Evolutionary conservation across 2,888 invertebrate species (phyloP), one percentile per base, ranked within the genome.

Genomic region (Parnassius mnemosyne): DNA sequence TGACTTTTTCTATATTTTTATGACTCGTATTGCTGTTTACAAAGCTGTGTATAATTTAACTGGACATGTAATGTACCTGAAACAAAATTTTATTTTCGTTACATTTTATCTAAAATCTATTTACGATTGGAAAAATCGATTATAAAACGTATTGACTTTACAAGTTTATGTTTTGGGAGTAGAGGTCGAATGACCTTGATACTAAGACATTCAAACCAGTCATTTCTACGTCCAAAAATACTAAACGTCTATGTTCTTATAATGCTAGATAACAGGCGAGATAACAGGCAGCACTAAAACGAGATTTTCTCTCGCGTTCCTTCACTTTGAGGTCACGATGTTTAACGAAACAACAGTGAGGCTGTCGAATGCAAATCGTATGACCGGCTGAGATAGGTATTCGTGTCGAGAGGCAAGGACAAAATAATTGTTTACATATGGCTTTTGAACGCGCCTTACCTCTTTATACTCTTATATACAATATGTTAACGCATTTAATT

Each of bases 251-350:
- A 52, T 47, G 56, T 47, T 59, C 63, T 55, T 53, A 52, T 63
- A 59, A 63, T 60, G 63, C 63, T 63, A 63, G 59, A 59, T 11
- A 63, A 56, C 59, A 55, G 58, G 58, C 16, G 43, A 62, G 63
- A 65, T 69, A 71, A 71, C 50, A 61, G 58, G 57, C 60, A 56
- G 55, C 52, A 60, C 66, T 69, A 69, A 65, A 66, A 68, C 61
- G 63, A 67, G 67, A 69, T 78, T 80, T 81, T 80, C 79, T 76
- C 78, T 77, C 73, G 69, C 76, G 69, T 75, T 75, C 73, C 71
- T 68, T 59, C 66, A 69, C 64, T 76, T 75, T 73, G 76, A 80
- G 80, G 80, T 78, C 78, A 77, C 63, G 67, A 61, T 59, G 53
- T 61, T 59, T 53, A 50, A 58, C 56, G 64, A 66, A 68, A 67